These are phyloP conservation scores for Micropterix aruncella DNA, from an alignment of 2,888 invertebrate species.

Conservation along the genomic window DNA sequence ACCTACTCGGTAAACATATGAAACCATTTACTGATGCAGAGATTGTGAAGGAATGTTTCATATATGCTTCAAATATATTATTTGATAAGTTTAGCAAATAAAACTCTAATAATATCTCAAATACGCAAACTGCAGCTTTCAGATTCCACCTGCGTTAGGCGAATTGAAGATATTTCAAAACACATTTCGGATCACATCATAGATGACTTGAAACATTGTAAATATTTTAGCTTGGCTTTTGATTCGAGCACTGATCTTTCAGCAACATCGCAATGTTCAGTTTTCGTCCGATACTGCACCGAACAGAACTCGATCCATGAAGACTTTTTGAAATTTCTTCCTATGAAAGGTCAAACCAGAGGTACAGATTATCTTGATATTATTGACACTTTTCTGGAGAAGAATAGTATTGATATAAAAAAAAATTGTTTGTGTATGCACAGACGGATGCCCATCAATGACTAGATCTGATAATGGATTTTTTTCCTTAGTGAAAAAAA, in stretches of 20 bases:
- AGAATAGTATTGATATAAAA: no score
- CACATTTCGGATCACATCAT: slow-evolving; percentile 1
- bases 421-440: no score
- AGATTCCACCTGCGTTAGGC: slow-evolving; percentile 6
- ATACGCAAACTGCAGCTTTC: slow-evolving; percentile 5
- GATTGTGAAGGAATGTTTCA: slow-evolving; percentile 8
- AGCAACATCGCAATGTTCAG: slow-evolving; percentile 1
- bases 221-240: slow-evolving; percentile 2
- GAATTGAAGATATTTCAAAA: slow-evolving; percentile 1
- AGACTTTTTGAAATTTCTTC: no score
- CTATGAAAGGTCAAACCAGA: no score
- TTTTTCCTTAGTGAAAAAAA: no score
- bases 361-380: no score
- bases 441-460: no score
- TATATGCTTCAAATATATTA: slow-evolving; percentile 8
- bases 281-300: slow-evolving; percentile 2
- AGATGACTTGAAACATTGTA: no score
- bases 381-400: no score
- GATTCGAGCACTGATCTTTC: slow-evolving; percentile 2
- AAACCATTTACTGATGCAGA: slow-evolving; percentile 8
- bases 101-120: slow-evolving; percentile 6
- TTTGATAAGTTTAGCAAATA: slow-evolving; percentile 9
- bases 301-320: no score
- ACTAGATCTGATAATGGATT: no score
- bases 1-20: slow-evolving; percentile 8